These are phyloP conservation scores for Polypterus senegalus DNA, from an alignment of 2,113 vertebrate species.

Conservation along the genomic window DNA sequence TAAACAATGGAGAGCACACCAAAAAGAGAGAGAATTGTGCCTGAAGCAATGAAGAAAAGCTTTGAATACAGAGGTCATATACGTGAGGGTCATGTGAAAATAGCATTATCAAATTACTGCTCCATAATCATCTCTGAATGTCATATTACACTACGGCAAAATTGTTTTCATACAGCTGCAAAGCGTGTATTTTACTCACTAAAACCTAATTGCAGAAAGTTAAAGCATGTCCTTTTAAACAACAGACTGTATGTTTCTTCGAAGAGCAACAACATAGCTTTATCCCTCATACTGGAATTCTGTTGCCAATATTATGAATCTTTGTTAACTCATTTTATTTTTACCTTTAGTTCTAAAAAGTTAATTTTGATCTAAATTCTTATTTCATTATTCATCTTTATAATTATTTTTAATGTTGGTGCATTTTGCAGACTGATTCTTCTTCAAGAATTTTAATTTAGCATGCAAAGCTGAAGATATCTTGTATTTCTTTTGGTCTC, in stretches of 20 bases:
- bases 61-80: constrained; percentile 33
- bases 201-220: constrained; percentile 1
- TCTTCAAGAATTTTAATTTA: constrained; percentile 2
- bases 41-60: constrained; percentile 11
- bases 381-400: too few relatives aligned
- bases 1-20: not conserved
- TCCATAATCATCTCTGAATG: constrained; percentile 44
- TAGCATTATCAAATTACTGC: constrained; percentile 45
- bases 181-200: not conserved
- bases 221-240: too few relatives aligned
- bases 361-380: too few relatives aligned
- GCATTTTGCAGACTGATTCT: not conserved
- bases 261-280: too few relatives aligned
- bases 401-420: too few relatives aligned
- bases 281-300: too few relatives aligned
- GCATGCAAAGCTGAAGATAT: constrained; percentile 2
- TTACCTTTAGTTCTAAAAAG: too few relatives aligned
- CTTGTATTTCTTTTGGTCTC: not conserved
- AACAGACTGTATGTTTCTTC: too few relatives aligned
- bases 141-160: constrained; percentile 45
- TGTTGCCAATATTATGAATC: too few relatives aligned
- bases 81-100: constrained; percentile 39
- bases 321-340: too few relatives aligned
- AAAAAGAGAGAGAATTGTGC: constrained; percentile 11
- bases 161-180: constrained; percentile 25